phyloP scores from a whole-genome alignment of 2,797 vertebrate species.

The Diplodus sargus region DNA sequence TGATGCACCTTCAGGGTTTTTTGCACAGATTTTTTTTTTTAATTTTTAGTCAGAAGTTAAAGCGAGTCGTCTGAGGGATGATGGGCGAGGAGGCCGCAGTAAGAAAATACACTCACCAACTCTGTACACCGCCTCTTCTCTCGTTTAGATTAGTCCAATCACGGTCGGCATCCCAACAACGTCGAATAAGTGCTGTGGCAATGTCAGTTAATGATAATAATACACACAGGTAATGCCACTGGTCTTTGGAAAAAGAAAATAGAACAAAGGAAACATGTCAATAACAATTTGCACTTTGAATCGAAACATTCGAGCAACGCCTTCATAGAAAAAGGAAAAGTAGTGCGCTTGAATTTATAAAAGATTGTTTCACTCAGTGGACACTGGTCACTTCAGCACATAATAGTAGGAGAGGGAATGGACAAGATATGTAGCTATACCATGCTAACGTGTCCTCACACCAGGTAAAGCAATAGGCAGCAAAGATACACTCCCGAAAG shows the following conservation, averaged over 20 bases:
- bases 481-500: constrained; percentile 15
- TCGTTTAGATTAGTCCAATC: constrained; percentile 51
- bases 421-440: constrained; percentile 39
- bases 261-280: constrained; percentile 31
- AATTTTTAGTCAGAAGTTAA: constrained; percentile 29
- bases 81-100: constrained; percentile 28
- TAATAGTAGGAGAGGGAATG: constrained; percentile 34
- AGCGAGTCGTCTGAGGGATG: constrained; percentile 53
- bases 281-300: constrained; percentile 54
- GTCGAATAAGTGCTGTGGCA: constrained; percentile 60
- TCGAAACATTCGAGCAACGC: constrained; percentile 63
- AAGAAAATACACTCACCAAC: constrained; percentile 63
- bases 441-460: constrained; percentile 46
- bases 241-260: constrained; percentile 60
- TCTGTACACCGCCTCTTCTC: constrained; percentile 48
- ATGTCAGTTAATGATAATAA: constrained; percentile 47
- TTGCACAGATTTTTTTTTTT: background rate
- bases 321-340: constrained; percentile 57
- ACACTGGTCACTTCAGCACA: constrained; percentile 53
- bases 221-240: constrained; percentile 54
- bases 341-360: constrained; percentile 62
- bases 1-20: constrained; percentile 48
- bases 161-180: constrained; percentile 44
- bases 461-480: constrained; percentile 46
- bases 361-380: constrained; percentile 62